These are phyloP conservation scores for Onychomys torridus DNA, from an alignment of 2,797 vertebrate species.

Conservation along the genomic window DNA sequence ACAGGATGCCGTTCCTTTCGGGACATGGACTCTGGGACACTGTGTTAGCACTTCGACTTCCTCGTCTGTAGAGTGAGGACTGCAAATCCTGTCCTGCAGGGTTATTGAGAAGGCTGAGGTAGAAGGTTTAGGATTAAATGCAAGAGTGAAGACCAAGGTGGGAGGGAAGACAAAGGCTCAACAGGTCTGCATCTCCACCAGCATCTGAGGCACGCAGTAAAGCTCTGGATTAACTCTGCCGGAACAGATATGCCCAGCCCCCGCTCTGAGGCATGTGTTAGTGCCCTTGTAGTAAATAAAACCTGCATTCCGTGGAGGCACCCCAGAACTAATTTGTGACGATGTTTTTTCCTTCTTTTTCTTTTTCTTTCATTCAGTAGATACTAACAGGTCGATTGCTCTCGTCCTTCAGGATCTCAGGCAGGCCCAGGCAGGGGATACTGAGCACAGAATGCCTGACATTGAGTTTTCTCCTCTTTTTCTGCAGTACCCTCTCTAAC, in stretches of 20 bases:
- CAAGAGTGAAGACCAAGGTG: background rate
- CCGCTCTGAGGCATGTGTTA: background rate
- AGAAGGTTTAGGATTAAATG: background rate
- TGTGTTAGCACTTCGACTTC: background rate
- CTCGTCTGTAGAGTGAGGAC: background rate
- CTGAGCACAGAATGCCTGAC: conserved; percentile 35
- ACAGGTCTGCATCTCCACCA: background rate
- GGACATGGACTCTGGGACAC: background rate
- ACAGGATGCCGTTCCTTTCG: background rate
- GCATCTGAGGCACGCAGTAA: no score
- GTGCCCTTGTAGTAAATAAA: background rate
- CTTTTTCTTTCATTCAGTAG: background rate
- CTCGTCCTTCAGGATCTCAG: background rate
- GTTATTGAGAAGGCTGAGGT: background rate
- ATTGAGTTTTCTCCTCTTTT: background rate
- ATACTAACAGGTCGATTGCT: background rate
- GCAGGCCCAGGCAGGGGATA: background rate
- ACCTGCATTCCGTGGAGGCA: background rate
- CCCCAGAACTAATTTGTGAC: background rate
- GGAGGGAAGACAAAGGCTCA: background rate
- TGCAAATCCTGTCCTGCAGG: background rate
- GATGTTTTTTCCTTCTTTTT: background rate
- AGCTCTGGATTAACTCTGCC: background rate
- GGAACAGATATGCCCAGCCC: no score
- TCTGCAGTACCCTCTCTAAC: conserved; percentile 29